Evolutionary conservation across 2,888 invertebrate genomes (phyloP).

Genomic region (Pseudoips prasinana): DNA sequence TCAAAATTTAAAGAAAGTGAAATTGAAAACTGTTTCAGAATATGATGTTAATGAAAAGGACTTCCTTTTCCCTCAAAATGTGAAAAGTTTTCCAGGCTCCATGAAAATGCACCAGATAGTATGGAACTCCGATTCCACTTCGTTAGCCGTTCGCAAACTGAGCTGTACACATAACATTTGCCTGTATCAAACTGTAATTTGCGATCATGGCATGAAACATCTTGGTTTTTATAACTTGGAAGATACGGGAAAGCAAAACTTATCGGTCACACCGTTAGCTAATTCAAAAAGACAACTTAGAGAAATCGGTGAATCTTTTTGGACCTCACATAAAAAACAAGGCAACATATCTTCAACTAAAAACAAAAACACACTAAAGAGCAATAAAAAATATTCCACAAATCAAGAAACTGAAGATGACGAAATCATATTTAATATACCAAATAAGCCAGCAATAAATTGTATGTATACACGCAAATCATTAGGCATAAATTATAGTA

Average conservation of each 20-base stretch:
- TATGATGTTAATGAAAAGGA: neutral
- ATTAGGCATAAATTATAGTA: neutral
- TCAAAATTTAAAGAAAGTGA: slow-evolving; percentile 37
- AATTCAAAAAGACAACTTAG: neutral
- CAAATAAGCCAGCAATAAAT: neutral
- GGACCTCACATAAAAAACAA: neutral
- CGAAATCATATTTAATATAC: neutral
- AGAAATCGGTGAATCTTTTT: neutral
- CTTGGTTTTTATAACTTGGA: neutral
- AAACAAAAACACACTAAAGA: no score
- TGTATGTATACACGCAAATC: neutral
- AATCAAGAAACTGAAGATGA: no score
- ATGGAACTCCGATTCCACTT: no score
- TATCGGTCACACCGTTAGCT: neutral
- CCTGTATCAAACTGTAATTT: no score
- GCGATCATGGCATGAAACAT: no score
- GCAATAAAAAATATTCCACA: no score
- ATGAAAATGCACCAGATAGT: slow-evolving; percentile 18
- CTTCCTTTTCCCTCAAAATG: neutral
- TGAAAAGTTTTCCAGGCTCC: neutral
- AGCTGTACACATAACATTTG: no score
- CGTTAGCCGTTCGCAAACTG: no score
- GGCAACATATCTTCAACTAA: neutral
- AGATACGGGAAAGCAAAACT: neutral
- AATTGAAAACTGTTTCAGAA: neutral